These are phyloP conservation scores for Orthonyx spaldingii DNA, from an alignment of 2,113 vertebrate species.

Conservation along the genomic window DNA sequence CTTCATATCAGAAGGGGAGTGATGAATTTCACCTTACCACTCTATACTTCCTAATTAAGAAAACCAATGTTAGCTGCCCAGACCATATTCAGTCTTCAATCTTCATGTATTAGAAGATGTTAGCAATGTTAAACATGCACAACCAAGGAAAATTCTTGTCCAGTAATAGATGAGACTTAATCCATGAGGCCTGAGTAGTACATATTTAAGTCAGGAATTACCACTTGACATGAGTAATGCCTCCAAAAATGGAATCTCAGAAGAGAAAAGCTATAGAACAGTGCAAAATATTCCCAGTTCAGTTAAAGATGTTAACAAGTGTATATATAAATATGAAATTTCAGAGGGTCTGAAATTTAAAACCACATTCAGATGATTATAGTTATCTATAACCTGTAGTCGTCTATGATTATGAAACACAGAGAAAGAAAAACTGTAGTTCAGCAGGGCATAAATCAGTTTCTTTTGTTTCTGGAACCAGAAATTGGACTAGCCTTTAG, in stretches of 20 bases:
- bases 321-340: background rate
- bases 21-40: background rate
- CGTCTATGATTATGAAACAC: background rate
- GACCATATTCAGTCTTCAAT: background rate
- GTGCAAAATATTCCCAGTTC: background rate
- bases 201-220: background rate
- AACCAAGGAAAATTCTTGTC: constrained; percentile 50
- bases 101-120: background rate
- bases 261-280: background rate
- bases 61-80: background rate
- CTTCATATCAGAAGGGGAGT: background rate
- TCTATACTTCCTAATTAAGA: background rate
- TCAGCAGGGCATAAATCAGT: background rate
- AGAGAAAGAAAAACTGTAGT: background rate
- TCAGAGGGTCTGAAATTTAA: background rate
- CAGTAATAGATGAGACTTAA: constrained; percentile 32
- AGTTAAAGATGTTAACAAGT: background rate
- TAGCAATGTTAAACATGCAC: constrained; percentile 12
- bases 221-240: background rate
- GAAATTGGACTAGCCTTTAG: background rate
- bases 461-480: background rate
- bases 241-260: background rate
- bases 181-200: background rate
- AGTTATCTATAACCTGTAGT: background rate
- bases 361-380: background rate